A percentile compares a stretch with the other conserved stretches of the same genome.
Evolutionary conservation across 2,888 invertebrate species (phyloP).

Genomic region (Acleris cristana): DNA sequence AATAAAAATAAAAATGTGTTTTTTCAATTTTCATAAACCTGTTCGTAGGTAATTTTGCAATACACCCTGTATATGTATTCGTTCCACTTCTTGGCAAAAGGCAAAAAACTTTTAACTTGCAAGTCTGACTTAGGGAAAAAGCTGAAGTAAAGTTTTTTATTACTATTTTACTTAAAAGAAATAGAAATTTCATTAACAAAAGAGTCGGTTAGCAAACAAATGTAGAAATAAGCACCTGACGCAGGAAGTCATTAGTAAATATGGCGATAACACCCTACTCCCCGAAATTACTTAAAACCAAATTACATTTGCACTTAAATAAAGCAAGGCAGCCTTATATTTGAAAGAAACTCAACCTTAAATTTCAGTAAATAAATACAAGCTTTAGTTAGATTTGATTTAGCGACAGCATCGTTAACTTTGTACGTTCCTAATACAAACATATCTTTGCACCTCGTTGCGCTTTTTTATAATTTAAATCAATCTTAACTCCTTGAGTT

Average conservation of each 20-base stretch:
- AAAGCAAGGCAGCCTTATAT: not conserved
- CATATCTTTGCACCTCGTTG: not conserved
- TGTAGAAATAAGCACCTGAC: constrained; percentile 66
- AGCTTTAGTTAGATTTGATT: not conserved
- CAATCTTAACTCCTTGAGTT: not conserved
- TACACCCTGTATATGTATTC: too few species aligned
- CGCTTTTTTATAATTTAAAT: not conserved
- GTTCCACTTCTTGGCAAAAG: too few species aligned
- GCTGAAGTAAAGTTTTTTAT: too few species aligned
- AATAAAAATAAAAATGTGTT: too few species aligned
- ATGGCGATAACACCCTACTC: constrained; percentile 78
- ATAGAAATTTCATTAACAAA: constrained; percentile 36
- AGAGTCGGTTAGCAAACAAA: constrained; percentile 38
- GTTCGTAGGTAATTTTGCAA: too few species aligned
- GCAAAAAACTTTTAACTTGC: too few species aligned
- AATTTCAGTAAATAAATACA: fast-evolving
- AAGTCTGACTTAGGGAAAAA: too few species aligned
- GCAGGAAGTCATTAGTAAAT: constrained; percentile 84
- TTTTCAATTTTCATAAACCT: too few species aligned
- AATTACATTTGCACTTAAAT: constrained; percentile 37
- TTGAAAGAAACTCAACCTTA: constrained; percentile 38
- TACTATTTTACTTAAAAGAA: not conserved
- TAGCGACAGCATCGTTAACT: not conserved
- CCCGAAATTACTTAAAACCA: constrained; percentile 67
- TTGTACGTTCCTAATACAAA: not conserved